phyloP scores from a whole-genome alignment of 2,113 vertebrate species.

The Jacana jacana region DNA sequence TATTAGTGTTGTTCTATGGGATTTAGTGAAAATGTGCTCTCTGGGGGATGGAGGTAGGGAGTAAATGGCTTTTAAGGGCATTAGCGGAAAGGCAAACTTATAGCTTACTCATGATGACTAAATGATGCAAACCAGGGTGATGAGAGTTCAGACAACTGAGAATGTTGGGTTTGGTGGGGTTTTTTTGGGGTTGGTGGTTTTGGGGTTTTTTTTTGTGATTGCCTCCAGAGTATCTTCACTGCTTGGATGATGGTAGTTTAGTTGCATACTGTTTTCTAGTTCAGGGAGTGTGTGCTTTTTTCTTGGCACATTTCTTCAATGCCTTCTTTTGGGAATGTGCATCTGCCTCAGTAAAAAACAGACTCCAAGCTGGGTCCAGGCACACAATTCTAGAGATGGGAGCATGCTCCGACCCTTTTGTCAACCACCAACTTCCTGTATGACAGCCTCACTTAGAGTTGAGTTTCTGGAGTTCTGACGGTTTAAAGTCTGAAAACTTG shows the following conservation, averaged over 20 bases:
- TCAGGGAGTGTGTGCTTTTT: not conserved
- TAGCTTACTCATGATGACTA: not conserved
- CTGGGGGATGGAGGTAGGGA: not conserved
- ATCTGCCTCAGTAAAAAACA: not conserved
- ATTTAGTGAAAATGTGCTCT: not conserved
- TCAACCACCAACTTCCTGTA: not conserved
- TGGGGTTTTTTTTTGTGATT: not conserved
- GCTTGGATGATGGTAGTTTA: fast-evolving
- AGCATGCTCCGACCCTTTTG: not conserved
- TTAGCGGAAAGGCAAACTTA: not conserved
- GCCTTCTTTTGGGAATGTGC: not conserved
- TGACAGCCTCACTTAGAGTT: not conserved
- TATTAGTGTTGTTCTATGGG: not conserved
- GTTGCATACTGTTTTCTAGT: not conserved
- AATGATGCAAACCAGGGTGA: not conserved
- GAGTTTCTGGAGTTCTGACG: not conserved
- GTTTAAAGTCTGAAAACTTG: not conserved
- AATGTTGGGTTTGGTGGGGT: fast-evolving
- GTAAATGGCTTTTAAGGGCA: not conserved
- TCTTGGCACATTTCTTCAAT: not conserved
- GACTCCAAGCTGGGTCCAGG: not conserved
- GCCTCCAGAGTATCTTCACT: fast-evolving
- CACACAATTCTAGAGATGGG: not conserved
- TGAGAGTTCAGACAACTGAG: not conserved
- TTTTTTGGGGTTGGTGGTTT: not conserved